These are phyloP conservation scores for Pseudochirops corinnae DNA, from an alignment of 2,797 vertebrate species.

Conservation along the genomic window DNA sequence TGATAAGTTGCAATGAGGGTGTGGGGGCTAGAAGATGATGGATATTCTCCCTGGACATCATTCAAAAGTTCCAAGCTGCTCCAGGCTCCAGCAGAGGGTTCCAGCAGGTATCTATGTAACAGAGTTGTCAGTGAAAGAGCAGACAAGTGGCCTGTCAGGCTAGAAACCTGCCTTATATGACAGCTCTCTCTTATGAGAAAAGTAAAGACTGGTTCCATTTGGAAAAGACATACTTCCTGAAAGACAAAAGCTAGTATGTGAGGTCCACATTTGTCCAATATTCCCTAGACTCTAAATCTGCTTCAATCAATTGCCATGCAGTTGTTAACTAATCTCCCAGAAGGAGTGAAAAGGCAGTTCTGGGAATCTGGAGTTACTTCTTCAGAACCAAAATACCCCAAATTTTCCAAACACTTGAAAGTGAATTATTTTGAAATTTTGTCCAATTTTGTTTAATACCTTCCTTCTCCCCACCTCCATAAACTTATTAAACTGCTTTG, in stretches of 20 bases:
- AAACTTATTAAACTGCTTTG: constrained; percentile 5
- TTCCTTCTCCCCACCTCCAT: background rate
- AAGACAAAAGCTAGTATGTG: constrained; percentile 70
- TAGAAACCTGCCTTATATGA: constrained; percentile 60
- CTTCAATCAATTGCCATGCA: constrained; percentile 60
- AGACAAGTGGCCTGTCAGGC: constrained; percentile 65
- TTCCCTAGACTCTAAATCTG: constrained; percentile 15
- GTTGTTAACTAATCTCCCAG: constrained; percentile 39
- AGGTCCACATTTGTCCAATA: constrained; percentile 52
- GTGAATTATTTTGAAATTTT: constrained; percentile 42
- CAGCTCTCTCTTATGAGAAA: constrained; percentile 70
- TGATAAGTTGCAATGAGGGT: background rate
- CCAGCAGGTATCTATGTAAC: constrained; percentile 65
- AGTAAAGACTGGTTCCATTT: constrained; percentile 72
- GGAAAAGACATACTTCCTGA: constrained; percentile 67
- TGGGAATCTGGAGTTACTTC: background rate
- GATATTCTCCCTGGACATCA: constrained; percentile 54
- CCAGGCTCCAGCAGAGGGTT: constrained; percentile 66
- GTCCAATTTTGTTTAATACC: background rate
- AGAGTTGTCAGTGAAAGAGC: constrained; percentile 72
- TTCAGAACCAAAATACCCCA: constrained; percentile 2
- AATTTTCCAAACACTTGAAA: background rate
- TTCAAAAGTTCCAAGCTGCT: constrained; percentile 72
- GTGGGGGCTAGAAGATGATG: constrained; percentile 7
- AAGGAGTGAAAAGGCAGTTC: background rate